Base-by-base conservation (phyloP, 2,797 vertebrate species). In the Gorsachius magnificus region DNA sequence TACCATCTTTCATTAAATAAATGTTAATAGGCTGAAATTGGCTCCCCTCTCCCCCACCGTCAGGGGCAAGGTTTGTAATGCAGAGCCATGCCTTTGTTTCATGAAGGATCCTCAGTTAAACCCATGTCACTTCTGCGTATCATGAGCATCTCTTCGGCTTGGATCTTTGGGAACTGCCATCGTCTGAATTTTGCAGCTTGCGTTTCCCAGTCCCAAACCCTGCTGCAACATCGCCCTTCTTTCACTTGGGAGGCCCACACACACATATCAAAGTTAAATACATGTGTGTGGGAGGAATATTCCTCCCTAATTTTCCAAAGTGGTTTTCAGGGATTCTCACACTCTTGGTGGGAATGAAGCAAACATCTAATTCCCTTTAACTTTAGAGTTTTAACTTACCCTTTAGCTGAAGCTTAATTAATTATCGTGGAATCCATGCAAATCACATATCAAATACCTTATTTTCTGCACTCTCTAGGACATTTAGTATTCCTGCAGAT, bases 301-400 rank as follows among this genome's bases (percentile, higher is more conserved):
- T 83, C 48, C 74, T 89, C 78, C 61, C 61, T 94, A 65, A 76
- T 92, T 93, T 95, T 91, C 43, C 43, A 18, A 71, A 60, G 72
- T 41, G n/a, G 18, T 92, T 92, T 93, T 88, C 71, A 91, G 43
- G n/a, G 69, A 51, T 95, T 94, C 75, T 89, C 58, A 54, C 63
- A 50, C 31, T 83, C 28, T 17, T 35, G 46, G 69, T 78, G 87
- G 84, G 87, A 96, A 89, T 41, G 54, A 89, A 95, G 11, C 1
- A 1, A 18, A 54, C 9, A 54, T 25, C 11, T 24, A 69, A 41
- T 26, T 91, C 48, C 50, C 68, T 87, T 78, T 63, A 54, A 60
- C 41, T 84, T 64, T n/a, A 51, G 43, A 50, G 17, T 64, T 87
- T 80, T 80, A 84, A 57, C 18, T 76, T 50, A 43, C 9, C 29